phyloP scores from a whole-genome alignment of 2,797 vertebrate species.

The Uromys caudimaculatus region DNA sequence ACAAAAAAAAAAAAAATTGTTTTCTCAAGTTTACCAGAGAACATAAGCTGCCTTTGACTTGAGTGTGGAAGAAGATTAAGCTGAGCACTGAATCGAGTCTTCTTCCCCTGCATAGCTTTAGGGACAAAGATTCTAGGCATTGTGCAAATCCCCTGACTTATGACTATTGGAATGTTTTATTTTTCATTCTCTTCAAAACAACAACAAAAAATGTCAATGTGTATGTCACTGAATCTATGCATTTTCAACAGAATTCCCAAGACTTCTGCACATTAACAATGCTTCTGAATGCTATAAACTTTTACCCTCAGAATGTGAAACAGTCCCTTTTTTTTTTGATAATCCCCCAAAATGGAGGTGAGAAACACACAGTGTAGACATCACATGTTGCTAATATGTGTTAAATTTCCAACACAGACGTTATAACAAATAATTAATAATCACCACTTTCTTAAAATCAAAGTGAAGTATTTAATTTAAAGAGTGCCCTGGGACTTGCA shows the following conservation, averaged over 20 bases:
- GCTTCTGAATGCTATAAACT: constrained; percentile 47
- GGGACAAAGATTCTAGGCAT: constrained; percentile 33
- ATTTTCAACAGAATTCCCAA: background rate
- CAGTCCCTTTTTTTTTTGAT: constrained; percentile 32
- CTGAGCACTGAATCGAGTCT: constrained; percentile 36
- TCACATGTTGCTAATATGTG: background rate
- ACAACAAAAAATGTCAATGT: constrained; percentile 39
- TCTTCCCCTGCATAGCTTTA: background rate
- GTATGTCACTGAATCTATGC: constrained; percentile 30
- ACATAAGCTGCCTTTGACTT: constrained; percentile 44
- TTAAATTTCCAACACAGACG: background rate
- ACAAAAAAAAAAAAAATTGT: constrained; percentile 36
- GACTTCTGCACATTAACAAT: background rate
- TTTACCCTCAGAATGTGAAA: constrained; percentile 73
- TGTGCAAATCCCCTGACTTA: constrained; percentile 77
- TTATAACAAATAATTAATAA: background rate
- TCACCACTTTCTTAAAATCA: background rate
- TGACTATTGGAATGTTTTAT: constrained; percentile 4
- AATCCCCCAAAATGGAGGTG: background rate
- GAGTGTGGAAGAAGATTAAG: constrained; percentile 28
- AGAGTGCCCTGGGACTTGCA: background rate
- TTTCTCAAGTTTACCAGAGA: background rate
- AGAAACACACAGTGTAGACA: background rate
- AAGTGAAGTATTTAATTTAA: constrained; percentile 13
- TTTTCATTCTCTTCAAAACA: constrained; percentile 83